Evolutionary conservation across 1,140 invertebrate genomes (phyloP).

Genomic region (Calephelis nemesis): DNA sequence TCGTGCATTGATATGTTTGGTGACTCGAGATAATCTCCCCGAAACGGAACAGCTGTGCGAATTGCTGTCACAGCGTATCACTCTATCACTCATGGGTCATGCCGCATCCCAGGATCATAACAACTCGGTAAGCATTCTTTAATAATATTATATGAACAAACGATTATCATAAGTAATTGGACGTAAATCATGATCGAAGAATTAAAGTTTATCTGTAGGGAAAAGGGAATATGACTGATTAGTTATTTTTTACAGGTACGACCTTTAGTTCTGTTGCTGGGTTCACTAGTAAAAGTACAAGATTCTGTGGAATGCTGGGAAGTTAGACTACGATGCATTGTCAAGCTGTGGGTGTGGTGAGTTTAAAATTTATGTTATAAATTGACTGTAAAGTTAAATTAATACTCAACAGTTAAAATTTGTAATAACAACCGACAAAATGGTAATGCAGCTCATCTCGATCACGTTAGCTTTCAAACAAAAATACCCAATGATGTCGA

Average conservation of each 20-base stretch:
- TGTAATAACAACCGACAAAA: too few species aligned
- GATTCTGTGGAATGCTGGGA: slow-evolving; percentile 95
- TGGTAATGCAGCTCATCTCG: too few species aligned
- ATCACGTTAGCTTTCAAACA: too few species aligned
- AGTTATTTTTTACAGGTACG: slow-evolving; percentile 80
- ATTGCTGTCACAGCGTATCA: slow-evolving; percentile 90
- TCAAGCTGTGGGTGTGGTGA: slow-evolving; percentile 80
- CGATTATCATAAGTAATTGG: background rate
- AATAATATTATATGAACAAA: background rate
- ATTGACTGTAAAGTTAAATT: too few species aligned
- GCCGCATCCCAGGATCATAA: slow-evolving; percentile 80
- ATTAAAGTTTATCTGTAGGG: background rate
- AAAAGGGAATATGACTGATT: too few species aligned
- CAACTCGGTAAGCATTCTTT: slow-evolving; percentile 62
- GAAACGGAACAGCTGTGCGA: slow-evolving; percentile 93
- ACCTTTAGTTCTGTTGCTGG: slow-evolving; percentile 91
- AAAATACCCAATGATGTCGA: too few species aligned
- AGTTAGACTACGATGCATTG: slow-evolving; percentile 92
- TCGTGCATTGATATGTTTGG: slow-evolving; percentile 90
- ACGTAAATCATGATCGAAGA: background rate
- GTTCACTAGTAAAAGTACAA: slow-evolving; percentile 93
- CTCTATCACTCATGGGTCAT: slow-evolving; percentile 85
- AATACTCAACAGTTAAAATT: too few species aligned
- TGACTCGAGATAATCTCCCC: slow-evolving; percentile 93
- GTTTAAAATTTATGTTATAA: slow-evolving; percentile 23